Base-by-base conservation (phyloP, 2,113 vertebrate genomes). In the Solea solea region DNA sequence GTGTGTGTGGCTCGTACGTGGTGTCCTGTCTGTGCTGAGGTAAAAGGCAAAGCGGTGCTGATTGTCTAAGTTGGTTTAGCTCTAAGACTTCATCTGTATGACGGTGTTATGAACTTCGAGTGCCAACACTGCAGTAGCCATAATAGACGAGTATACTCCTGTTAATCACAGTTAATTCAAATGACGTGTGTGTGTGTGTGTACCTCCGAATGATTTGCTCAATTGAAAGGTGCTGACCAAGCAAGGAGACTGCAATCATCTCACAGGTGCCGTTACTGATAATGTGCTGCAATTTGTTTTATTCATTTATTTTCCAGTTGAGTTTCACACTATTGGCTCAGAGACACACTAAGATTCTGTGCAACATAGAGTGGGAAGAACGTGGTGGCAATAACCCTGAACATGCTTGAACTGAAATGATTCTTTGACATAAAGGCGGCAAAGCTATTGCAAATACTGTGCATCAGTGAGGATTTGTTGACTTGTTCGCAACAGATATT, bases 401-500 rank as follows among this genome's bases (percentile, higher is more conserved):
- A 50, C 54, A 64, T 3, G 0, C 15, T 55, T 7, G 48, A 50
- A 1, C 40, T 45, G 3, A 52, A 52, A 14, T 15, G 4, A 45
- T 34, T 54, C 46, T 48, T 57, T 4, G 16, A 7, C 15, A 46
- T 42, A 27, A 58, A 49, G 54, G 51, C 40, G 67, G 63, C 9
- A 64, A 70, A 66, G 66, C 67, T 48, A 39, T 63, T 79, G 67
- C 65, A 63, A 81, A 84, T 52, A 56, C n/a, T 69, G 46, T n/a
- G 45, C 58, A 66, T 65, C 66, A 50, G 67, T 40, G 51, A 80
- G 65, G 70, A 81, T 72, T 74, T 83, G 76, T 78, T 74, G 76
- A 86, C 87, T 86, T 88, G 78, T 86, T 89, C 45, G 63, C 59
- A 85, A 81, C 86, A 91, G 84, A 87, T 92, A 90, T 88, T 90